A percentile compares a stretch with the other conserved stretches of the same genome.
phyloP scores from a whole-genome alignment of 2,888 invertebrate genomes.

The Villa cingulata region DNA sequence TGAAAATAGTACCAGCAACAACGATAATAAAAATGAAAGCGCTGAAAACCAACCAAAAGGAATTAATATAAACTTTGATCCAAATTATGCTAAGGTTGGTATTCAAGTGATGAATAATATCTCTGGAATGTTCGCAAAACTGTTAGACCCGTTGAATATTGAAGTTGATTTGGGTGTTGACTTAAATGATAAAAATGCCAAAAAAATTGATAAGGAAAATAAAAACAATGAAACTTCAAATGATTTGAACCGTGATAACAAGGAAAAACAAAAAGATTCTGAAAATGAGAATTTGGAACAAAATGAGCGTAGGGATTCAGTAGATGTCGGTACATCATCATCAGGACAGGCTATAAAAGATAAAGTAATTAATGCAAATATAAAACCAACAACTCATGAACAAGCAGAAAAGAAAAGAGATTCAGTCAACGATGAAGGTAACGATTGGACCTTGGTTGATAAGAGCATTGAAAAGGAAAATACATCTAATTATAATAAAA shows the following conservation, averaged over 20 bases:
- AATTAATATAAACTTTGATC: slow-evolving; percentile 1
- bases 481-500: neutral
- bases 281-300: neutral
- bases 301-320: neutral
- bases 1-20: slow-evolving; percentile 5
- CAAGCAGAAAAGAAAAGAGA: neutral
- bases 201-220: slow-evolving; percentile 3
- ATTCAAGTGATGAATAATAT: slow-evolving; percentile 32
- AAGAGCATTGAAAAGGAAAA: slow-evolving; percentile 10
- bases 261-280: neutral
- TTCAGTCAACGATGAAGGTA: slow-evolving; percentile 14
- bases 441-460: slow-evolving; percentile 30
- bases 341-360: no score
- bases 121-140: slow-evolving; percentile 32
- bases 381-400: neutral
- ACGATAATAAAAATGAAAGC: slow-evolving; percentile 4
- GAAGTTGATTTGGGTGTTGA: slow-evolving; percentile 8
- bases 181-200: neutral
- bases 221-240: neutral
- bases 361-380: neutral
- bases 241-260: neutral
- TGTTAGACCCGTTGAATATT: slow-evolving; percentile 27
- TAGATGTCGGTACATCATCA: neutral
- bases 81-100: slow-evolving; percentile 23
- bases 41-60: slow-evolving; percentile 2